Conservation (phyloP, 2,888 invertebrate species). For the Hydrotaea cyrtoneurina region DNA sequence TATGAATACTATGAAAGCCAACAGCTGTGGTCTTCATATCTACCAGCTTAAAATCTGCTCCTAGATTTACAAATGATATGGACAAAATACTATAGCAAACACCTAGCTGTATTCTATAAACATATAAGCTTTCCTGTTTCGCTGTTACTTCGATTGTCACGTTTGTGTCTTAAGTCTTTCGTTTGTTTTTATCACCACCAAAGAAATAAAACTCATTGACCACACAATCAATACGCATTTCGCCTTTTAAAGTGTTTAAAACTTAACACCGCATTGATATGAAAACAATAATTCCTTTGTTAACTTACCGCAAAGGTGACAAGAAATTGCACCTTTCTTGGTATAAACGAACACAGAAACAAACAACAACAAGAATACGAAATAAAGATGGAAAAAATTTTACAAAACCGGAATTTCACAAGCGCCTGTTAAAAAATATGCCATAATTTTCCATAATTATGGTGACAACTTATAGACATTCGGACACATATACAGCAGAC, state of each 20-base stretch:
- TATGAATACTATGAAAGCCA: no score
- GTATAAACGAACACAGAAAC: not conserved
- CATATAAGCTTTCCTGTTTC: not conserved
- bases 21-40: no score
- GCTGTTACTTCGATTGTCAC: not conserved
- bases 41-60: no score
- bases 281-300: slow-evolving; percentile 15
- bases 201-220: slow-evolving; percentile 14
- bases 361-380: not conserved
- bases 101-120: no score
- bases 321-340: slow-evolving; percentile 29
- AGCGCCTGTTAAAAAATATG: slow-evolving; percentile 30
- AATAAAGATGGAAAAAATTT: not conserved
- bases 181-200: not conserved
- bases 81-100: no score
- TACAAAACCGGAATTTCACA: slow-evolving; percentile 3
- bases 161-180: slow-evolving; percentile 40
- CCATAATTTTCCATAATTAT: slow-evolving; percentile 39
- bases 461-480: slow-evolving; percentile 32
- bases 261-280: slow-evolving; percentile 22
- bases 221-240: slow-evolving; percentile 1
- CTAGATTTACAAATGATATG: no score
- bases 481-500: no score
- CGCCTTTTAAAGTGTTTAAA: slow-evolving; percentile 4
- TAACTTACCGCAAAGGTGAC: slow-evolving; percentile 7